Conservation (phyloP, 2,797 vertebrate genomes). For the Spinus pinus region DNA sequence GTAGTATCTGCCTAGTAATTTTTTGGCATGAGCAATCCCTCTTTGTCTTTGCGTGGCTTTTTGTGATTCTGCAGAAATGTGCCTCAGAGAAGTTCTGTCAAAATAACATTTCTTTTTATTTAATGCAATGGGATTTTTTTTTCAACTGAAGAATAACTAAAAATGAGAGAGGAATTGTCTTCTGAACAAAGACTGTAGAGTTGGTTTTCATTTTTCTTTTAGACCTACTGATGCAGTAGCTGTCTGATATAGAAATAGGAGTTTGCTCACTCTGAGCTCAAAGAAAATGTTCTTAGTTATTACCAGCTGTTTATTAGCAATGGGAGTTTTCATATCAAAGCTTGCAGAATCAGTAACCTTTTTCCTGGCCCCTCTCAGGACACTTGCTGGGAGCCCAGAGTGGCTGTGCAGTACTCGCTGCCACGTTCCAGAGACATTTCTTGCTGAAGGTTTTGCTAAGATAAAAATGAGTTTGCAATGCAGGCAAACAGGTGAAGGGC, state of each 20-base stretch:
- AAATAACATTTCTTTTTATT: conserved; percentile 61
- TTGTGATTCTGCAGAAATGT: conserved; percentile 14
- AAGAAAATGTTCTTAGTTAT: not conserved
- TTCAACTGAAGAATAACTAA: conserved; percentile 29
- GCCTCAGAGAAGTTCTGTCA: conserved; percentile 58
- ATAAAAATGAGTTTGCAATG: not conserved
- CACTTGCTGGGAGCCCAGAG: not conserved
- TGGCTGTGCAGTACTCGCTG: not conserved
- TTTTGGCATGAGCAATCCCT: not conserved
- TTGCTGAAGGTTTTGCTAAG: not conserved
- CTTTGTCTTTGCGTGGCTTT: conserved; percentile 16
- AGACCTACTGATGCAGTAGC: not conserved
- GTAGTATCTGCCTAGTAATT: conserved; percentile 30
- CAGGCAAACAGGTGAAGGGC: not conserved
- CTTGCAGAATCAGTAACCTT: not conserved
- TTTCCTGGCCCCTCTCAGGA: not conserved
- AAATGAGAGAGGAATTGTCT: conserved; percentile 54
- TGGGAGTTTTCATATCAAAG: not conserved
- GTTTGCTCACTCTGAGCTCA: not conserved
- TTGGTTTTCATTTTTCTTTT: not conserved
- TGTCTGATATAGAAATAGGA: conserved; percentile 37
- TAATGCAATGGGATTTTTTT: not conserved
- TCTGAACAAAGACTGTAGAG: conserved; percentile 59
- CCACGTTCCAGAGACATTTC: not conserved
- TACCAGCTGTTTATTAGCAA: not conserved